These are phyloP conservation scores for Apus apus DNA, from an alignment of 2,113 vertebrate genomes.

Conservation along the genomic window DNA sequence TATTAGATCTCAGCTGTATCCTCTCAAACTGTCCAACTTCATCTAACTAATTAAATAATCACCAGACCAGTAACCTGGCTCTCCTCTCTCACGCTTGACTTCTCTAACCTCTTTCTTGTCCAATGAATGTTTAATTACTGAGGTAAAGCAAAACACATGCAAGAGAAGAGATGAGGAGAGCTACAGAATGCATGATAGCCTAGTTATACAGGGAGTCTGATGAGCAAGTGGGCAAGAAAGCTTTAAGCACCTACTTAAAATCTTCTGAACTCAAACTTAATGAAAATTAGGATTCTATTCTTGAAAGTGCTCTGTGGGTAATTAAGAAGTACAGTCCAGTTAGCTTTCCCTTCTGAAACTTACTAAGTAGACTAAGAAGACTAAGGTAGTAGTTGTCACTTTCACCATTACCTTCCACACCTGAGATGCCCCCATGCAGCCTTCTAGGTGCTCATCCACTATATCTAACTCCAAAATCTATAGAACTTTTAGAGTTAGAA, in stretches of 20 bases:
- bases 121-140: conserved; percentile 44
- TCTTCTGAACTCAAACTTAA: not conserved
- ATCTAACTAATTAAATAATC: conserved; percentile 40
- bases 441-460: not conserved
- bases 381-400: not conserved
- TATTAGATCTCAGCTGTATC: not conserved
- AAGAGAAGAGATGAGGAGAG: not conserved
- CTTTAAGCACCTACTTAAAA: not conserved
- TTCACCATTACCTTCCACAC: not conserved
- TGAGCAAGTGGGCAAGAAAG: not conserved
- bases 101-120: conserved; percentile 39
- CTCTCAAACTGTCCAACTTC: conserved; percentile 14
- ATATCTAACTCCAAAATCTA: not conserved
- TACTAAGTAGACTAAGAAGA: too few species aligned
- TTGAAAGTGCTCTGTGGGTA: not conserved
- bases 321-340: not conserved
- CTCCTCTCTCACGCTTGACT: conserved; percentile 29
- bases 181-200: not conserved
- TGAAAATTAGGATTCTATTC: not conserved
- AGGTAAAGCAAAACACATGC: conserved; percentile 19
- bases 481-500: not conserved
- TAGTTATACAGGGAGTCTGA: not conserved
- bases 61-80: conserved; percentile 21
- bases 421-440: not conserved
- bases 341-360: not conserved